Conservation (phyloP, 2,113 vertebrate genomes). For the Planiliza haematocheilus region DNA sequence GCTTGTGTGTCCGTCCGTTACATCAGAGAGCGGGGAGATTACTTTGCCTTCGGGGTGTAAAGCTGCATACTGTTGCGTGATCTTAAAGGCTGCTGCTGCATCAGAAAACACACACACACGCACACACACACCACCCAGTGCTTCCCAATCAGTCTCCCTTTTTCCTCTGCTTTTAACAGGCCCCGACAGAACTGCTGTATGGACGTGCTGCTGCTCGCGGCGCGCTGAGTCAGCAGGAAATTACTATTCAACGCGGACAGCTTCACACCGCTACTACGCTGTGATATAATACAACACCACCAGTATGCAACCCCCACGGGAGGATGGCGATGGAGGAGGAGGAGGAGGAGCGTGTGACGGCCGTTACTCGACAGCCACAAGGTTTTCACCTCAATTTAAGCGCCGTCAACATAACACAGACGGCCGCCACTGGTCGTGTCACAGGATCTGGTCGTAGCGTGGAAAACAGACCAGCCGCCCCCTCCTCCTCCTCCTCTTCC, state of each 20-base stretch:
- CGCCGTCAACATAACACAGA: conserved; percentile 1
- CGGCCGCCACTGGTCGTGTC: neutral
- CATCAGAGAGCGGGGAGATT: conserved; percentile 30
- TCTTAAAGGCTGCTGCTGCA: conserved; percentile 38
- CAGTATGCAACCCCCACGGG: conserved; percentile 39
- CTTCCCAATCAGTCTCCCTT: conserved; percentile 54
- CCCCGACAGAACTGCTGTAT: conserved; percentile 67
- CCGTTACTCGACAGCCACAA: conserved; percentile 8
- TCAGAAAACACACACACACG: conserved; percentile 1
- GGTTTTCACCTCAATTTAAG: conserved; percentile 26
- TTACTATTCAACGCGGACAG: conserved; percentile 74
- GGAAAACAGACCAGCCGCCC: too few species aligned
- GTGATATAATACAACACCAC: conserved; percentile 61
- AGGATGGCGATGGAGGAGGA: neutral
- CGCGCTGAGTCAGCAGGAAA: conserved; percentile 73
- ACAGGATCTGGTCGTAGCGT: conserved; percentile 12
- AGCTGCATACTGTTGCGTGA: conserved; percentile 49
- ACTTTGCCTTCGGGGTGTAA: neutral
- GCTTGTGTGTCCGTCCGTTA: conserved; percentile 42
- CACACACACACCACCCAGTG: conserved; percentile 5
- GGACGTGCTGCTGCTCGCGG: conserved; percentile 53
- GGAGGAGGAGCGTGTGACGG: neutral
- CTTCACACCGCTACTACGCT: conserved; percentile 38
- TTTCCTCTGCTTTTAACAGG: conserved; percentile 60
- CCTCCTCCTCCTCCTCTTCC: too few species aligned